Percentiles rank a stretch among this genome's conserved stretches.
Conservation (phyloP, 2,113 vertebrate species). For the Anarhynchus alexandrinus region DNA sequence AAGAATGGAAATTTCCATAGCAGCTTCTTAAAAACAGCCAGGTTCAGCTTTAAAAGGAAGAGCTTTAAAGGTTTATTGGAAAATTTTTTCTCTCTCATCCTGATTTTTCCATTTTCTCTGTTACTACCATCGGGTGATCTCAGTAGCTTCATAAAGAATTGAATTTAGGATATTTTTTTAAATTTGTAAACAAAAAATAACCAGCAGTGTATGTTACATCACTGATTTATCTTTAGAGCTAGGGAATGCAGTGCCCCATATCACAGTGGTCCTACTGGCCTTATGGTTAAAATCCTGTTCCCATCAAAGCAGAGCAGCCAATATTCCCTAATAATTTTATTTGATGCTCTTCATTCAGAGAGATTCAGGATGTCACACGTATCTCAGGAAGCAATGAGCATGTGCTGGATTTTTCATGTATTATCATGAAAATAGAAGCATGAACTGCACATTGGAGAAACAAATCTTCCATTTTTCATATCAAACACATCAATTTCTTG, state of each 20-base stretch:
- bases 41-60: background rate
- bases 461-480: background rate
- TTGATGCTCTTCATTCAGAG: background rate
- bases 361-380: background rate
- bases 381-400: background rate
- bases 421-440: background rate
- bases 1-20: constrained; percentile 37
- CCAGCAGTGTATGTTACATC: background rate
- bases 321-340: background rate
- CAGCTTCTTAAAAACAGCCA: background rate
- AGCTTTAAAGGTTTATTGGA: background rate
- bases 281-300: background rate
- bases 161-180: background rate
- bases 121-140: background rate
- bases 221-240: background rate
- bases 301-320: background rate
- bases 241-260: background rate
- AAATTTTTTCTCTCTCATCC: background rate
- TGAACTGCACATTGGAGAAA: background rate
- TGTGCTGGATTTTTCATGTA: background rate
- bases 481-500: background rate
- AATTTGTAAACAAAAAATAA: background rate
- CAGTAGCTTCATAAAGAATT: background rate
- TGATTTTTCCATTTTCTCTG: background rate
- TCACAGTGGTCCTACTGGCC: too few relatives aligned